Evolutionary conservation across 1,140 invertebrate genomes (phyloP).

Genomic region (Geopemphigus sp.): DNA sequence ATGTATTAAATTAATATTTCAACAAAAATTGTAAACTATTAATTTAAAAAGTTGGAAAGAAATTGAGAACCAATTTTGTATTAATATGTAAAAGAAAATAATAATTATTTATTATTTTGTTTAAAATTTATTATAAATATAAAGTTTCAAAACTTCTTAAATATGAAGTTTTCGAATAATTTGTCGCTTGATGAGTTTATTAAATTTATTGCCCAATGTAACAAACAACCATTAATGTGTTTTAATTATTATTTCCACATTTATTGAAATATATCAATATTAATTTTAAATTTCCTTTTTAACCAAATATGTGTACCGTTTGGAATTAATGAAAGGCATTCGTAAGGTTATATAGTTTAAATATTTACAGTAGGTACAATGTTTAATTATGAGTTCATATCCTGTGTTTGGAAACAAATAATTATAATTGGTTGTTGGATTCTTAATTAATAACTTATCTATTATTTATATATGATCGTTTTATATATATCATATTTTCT

Average conservation of each 20-base stretch:
- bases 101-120: too few relatives aligned
- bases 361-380: not conserved
- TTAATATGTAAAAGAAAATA: too few relatives aligned
- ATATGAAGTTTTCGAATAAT: not conserved
- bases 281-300: not conserved
- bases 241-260: not conserved
- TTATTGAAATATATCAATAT: not conserved
- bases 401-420: not conserved
- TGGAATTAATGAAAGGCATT: not conserved
- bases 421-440: not conserved
- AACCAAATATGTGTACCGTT: not conserved
- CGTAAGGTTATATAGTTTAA: not conserved
- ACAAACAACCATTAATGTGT: not conserved
- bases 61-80: too few relatives aligned
- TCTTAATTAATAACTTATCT: not conserved
- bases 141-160: not conserved
- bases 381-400: not conserved
- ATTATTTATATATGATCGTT: not conserved
- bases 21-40: too few relatives aligned
- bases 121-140: not conserved
- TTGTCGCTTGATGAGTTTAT: not conserved
- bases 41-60: too few relatives aligned
- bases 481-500: not conserved
- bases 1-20: too few relatives aligned
- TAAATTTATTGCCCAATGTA: not conserved